phyloP scores from a whole-genome alignment of 2,113 vertebrate species.

The Ailuropoda melanoleuca region DNA sequence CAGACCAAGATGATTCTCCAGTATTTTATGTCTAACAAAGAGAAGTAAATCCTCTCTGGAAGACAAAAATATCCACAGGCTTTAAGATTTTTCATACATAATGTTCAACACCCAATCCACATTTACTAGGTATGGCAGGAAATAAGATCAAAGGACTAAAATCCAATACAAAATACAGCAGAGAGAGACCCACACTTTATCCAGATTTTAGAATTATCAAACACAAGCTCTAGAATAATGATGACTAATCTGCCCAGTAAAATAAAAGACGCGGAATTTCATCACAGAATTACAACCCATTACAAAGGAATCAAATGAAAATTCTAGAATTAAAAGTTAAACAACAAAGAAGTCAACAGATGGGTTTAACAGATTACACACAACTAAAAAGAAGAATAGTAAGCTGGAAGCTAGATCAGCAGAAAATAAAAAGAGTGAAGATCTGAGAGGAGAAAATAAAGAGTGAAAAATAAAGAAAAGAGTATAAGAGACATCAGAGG shows the following conservation, averaged over 20 bases:
- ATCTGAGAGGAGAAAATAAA: background rate
- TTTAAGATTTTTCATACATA: background rate
- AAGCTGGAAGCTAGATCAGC: background rate
- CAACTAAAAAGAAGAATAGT: background rate
- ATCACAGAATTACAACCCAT: background rate
- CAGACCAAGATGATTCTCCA: background rate
- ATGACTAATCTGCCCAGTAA: background rate
- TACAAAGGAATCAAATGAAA: background rate
- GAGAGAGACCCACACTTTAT: background rate
- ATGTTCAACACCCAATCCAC: background rate
- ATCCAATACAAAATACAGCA: background rate
- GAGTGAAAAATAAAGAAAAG: background rate
- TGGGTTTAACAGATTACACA: background rate
- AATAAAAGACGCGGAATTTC: background rate
- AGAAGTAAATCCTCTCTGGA: background rate
- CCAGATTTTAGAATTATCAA: background rate
- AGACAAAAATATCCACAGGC: background rate
- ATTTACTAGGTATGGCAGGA: background rate
- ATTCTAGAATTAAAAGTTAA: constrained; percentile 27
- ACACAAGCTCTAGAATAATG: background rate
- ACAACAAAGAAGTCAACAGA: constrained; percentile 17
- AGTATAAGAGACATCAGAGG: background rate
- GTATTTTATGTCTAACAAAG: background rate
- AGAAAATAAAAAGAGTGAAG: background rate
- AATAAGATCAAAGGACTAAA: background rate